Conservation (phyloP, 53 echinoderm and acorn worm genomes). For the Paracentrotus lividus region DNA sequence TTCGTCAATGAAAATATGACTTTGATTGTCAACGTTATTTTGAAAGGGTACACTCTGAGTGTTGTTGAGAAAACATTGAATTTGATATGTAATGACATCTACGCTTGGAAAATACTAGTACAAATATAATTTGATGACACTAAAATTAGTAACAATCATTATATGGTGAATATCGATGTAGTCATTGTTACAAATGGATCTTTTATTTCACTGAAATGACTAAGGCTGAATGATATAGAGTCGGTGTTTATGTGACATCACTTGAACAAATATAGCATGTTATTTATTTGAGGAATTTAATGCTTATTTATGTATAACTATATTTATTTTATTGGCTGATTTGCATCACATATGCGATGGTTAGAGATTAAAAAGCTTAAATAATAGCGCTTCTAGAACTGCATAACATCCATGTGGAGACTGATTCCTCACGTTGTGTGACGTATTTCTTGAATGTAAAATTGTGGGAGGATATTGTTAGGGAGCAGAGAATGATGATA, state of each 20-base stretch:
- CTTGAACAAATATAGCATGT: background rate
- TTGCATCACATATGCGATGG: background rate
- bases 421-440: background rate
- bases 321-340: slow-evolving; percentile 45
- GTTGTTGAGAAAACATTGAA: background rate
- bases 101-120: background rate
- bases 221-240: background rate
- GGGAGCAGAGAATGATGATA: background rate
- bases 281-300: background rate
- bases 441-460: too few species aligned
- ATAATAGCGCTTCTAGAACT: slow-evolving; percentile 33
- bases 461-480: too few species aligned
- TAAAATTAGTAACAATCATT: too few species aligned
- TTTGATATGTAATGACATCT: background rate
- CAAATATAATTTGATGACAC: too few species aligned
- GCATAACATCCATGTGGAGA: background rate
- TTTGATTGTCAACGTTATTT: background rate
- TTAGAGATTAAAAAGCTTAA: slow-evolving; percentile 19
- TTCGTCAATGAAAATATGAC: background rate
- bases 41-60: background rate
- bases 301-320: slow-evolving; percentile 26
- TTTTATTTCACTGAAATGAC: background rate
- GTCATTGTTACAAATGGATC: background rate
- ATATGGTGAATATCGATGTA: too few species aligned
- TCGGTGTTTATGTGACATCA: background rate